Base-by-base conservation (phyloP, 1,140 invertebrate genomes). In the Vanessa atalanta region DNA sequence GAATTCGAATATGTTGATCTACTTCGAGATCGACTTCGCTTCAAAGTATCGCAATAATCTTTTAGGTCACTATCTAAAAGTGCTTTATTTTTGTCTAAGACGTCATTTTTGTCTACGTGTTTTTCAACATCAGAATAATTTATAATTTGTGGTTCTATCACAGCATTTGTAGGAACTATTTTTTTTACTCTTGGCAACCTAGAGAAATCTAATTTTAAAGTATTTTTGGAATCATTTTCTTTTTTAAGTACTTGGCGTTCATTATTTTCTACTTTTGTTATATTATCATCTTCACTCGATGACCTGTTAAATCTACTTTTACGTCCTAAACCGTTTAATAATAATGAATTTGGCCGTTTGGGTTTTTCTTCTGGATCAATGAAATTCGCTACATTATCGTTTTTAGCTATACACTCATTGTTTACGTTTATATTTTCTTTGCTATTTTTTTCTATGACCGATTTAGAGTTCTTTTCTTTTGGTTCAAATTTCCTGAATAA, bases 401-500 rank as follows among this genome's bases (percentile, higher is more conserved):
- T 82, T 78, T 86, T 88, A 73, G 81, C 77, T 48, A 66, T 60
- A 47, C 70, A 73, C 14, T 72, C 78, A 37, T 71, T 81, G 3
- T 76, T 70, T 50, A 76, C 80, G 2, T 78, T 70, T 50, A 78
- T 72, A 37, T 74, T 83, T 76, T 88, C 83, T 61, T 47, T 79
- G 12, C 51, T 53, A 47, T 77, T 76, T 72, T 84, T 90, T 79
- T 88, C 86, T 20, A 84, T 53, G 37, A 79, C 23, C 12, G 79
- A 66, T 75, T 87, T 91, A 20, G 73, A 47, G 70, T 50, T 51
- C 78, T 88, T 91, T 15, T 93, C 89, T 79, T 91, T 93, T 0
- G 89, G 85, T 76, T 94, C 96, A 79, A 94, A 94, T 81, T 95
- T 96, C 72, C 95, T 95, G 77, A 97, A 96, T 0, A 97, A 85